These are phyloP conservation scores for Melanocharis versteri DNA, from an alignment of 2,113 vertebrate species.

Conservation along the genomic window DNA sequence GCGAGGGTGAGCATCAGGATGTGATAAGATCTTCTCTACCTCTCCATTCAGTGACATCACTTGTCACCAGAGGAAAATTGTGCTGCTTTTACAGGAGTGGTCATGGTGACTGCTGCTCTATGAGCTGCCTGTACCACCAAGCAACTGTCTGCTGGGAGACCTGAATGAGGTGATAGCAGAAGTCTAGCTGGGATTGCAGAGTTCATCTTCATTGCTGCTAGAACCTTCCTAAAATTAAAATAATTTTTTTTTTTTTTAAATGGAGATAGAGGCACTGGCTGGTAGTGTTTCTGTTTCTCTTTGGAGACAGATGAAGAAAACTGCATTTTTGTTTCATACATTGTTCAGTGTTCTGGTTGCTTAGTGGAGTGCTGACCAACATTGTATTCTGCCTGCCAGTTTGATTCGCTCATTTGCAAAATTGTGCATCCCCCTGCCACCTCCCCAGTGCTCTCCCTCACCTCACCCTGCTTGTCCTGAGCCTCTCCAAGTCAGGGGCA, in stretches of 20 bases:
- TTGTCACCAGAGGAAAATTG: background rate
- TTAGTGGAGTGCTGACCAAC: background rate
- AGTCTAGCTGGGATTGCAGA: background rate
- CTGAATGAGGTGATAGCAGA: background rate
- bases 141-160: background rate
- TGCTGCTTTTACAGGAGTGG: background rate
- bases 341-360: background rate
- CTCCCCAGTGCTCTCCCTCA: background rate
- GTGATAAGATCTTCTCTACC: background rate
- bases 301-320: background rate
- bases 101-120: background rate
- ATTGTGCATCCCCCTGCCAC: no score
- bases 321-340: background rate
- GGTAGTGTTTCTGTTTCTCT: background rate
- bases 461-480: background rate
- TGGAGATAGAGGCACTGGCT: background rate
- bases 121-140: background rate
- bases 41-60: background rate
- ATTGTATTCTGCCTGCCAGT: background rate
- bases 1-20: fast-evolving
- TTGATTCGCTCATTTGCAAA: background rate
- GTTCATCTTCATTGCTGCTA: background rate
- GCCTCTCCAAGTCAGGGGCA: background rate
- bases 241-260: background rate
- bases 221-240: background rate